Evolutionary conservation across 2,888 invertebrate species (phyloP).

Genomic region (Ornithoptera priamus): DNA sequence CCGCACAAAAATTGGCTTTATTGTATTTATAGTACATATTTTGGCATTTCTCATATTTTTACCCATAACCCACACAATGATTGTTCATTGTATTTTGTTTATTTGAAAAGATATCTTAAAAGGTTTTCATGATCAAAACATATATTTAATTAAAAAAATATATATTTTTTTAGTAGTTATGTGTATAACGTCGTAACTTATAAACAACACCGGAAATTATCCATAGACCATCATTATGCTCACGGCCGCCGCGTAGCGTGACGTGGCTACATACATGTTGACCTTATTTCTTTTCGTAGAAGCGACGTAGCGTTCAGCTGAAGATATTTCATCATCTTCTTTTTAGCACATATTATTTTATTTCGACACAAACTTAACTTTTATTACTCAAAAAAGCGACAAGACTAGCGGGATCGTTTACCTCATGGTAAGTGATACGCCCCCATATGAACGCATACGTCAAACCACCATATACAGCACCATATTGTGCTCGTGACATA

Average conservation of each 20-base stretch:
- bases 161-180: not conserved
- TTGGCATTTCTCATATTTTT: too few relatives aligned
- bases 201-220: not conserved
- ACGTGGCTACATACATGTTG: not conserved
- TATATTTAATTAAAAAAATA: not conserved
- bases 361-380: not conserved
- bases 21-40: too few relatives aligned
- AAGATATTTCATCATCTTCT: not conserved
- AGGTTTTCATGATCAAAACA: not conserved
- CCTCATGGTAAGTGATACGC: too few relatives aligned
- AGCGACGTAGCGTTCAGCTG: not conserved
- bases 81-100: too few relatives aligned
- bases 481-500: too few relatives aligned
- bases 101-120: too few relatives aligned
- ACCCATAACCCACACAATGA: too few relatives aligned
- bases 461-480: too few relatives aligned
- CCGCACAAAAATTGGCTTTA: too few relatives aligned
- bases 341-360: not conserved
- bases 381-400: too few relatives aligned
- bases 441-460: too few relatives aligned
- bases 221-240: not conserved
- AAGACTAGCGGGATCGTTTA: too few relatives aligned
- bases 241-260: not conserved
- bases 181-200: not conserved
- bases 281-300: not conserved